Percentiles rank a stretch among this genome's conserved stretches.
Conservation (phyloP, 92 coral and sea anemone genomes). For the Porites cylindrica region DNA sequence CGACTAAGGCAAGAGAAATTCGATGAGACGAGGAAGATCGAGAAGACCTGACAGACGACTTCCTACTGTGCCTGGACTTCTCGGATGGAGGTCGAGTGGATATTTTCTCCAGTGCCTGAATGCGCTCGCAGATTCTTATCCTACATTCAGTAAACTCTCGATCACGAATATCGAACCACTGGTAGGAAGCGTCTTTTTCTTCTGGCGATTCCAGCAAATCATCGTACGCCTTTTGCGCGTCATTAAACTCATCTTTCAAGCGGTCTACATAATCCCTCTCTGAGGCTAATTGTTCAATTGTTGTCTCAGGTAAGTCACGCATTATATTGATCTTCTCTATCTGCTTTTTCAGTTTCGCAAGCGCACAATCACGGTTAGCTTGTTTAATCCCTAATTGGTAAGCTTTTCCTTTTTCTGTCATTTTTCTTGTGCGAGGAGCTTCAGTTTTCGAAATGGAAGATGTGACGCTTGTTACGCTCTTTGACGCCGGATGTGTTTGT, state of each 20-base stretch:
- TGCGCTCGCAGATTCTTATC: too few species aligned
- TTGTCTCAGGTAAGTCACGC: slow-evolving; percentile 13
- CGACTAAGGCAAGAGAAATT: neutral
- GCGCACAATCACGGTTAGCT: slow-evolving; percentile 17
- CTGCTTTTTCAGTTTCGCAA: slow-evolving; percentile 25
- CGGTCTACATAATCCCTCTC: slow-evolving; percentile 40
- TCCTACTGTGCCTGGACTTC: slow-evolving; percentile 18
- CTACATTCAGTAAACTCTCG: slow-evolving; percentile 2
- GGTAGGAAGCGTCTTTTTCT: slow-evolving; percentile 43
- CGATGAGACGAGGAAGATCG: too few species aligned
- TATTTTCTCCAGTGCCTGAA: too few species aligned
- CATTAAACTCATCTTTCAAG: slow-evolving; percentile 37
- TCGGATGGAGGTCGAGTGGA: neutral
- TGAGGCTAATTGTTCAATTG: slow-evolving; percentile 11
- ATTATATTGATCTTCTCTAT: slow-evolving; percentile 14
- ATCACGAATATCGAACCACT: slow-evolving; percentile 45
- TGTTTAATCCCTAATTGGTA: slow-evolving; percentile 6
- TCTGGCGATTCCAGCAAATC: slow-evolving; percentile 24
- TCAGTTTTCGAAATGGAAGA: neutral
- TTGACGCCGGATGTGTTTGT: too few species aligned
- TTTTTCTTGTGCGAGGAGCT: neutral
- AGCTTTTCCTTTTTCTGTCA: slow-evolving; percentile 42
- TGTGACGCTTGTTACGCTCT: neutral
- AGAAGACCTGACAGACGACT: neutral
- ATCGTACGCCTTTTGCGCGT: slow-evolving; percentile 26